Conservation (phyloP, 2,888 invertebrate species). For the Blera fallax region DNA sequence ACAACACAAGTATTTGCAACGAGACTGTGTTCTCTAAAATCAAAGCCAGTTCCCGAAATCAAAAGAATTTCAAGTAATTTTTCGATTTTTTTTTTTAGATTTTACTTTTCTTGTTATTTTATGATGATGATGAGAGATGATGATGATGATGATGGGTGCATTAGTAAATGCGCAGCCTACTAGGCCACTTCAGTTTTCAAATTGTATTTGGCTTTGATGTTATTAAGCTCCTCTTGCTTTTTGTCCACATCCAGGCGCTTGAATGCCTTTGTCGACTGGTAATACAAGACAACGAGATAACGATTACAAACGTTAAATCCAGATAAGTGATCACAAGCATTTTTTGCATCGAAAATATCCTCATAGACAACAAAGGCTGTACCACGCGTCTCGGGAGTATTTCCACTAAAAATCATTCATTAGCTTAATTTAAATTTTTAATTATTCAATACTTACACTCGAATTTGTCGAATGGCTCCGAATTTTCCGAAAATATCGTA, state of each 20-base stretch:
- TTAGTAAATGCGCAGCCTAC: neutral
- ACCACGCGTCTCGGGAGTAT: constrained; percentile 98
- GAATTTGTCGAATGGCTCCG: constrained; percentile 98
- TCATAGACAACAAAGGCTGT: constrained; percentile 99
- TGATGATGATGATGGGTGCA: constrained; percentile 10
- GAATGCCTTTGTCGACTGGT: constrained; percentile 97
- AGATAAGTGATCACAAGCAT: constrained; percentile 99
- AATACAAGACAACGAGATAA: constrained; percentile 99
- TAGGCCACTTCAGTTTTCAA: constrained; percentile 83
- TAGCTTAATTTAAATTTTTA: neutral
- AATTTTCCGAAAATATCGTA: constrained; percentile 99
- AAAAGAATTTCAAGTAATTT: neutral
- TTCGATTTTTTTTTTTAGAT: constrained; percentile 48
- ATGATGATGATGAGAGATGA: constrained; percentile 34
- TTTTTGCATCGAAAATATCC: constrained; percentile 99
- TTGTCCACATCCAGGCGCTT: constrained; percentile 97
- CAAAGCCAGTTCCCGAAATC: neutral
- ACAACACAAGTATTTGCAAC: no score
- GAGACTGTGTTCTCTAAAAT: neutral
- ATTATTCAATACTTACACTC: constrained; percentile 89
- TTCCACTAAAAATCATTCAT: constrained; percentile 87
- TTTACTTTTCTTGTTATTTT: constrained; percentile 69
- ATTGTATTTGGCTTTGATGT: constrained; percentile 97
- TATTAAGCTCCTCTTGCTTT: constrained; percentile 97
- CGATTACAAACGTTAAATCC: constrained; percentile 99